A percentile compares a stretch with the other conserved stretches of the same genome.
Evolutionary conservation across 1,140 invertebrate genomes (phyloP).

Genomic region (Linepithema humile): DNA sequence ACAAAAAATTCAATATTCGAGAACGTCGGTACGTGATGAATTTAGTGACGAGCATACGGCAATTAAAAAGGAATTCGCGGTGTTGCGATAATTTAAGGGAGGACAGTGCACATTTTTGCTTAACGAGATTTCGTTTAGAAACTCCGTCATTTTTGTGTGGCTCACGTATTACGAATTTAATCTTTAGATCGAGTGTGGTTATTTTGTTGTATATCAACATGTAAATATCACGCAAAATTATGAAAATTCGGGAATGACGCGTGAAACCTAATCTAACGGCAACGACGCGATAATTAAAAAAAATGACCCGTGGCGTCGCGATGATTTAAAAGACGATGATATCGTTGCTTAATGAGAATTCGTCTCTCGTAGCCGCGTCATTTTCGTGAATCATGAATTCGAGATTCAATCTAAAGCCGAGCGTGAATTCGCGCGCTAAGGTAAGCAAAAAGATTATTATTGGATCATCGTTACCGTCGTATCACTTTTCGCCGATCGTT

Average conservation of each 20-base stretch:
- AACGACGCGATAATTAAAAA: not conserved
- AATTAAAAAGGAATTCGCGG: not conserved
- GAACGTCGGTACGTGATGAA: not conserved
- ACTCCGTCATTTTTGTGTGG: not conserved
- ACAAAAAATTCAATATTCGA: not conserved
- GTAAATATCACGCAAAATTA: not conserved
- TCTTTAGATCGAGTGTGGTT: not conserved
- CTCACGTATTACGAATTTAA: not conserved
- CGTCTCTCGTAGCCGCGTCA: not conserved
- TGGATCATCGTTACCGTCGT: conserved; percentile 46
- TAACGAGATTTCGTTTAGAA: not conserved
- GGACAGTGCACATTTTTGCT: not conserved
- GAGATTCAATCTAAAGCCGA: conserved; percentile 7
- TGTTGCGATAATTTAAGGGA: conserved; percentile 9
- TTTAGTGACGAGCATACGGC: not conserved
- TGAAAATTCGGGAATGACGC: not conserved
- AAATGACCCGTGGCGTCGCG: not conserved
- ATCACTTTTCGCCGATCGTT: conserved; percentile 34
- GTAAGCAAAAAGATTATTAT: conserved; percentile 41
- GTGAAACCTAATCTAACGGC: not conserved
- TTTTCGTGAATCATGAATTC: conserved; percentile 9
- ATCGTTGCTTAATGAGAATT: conserved; percentile 11
- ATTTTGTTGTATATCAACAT: not conserved
- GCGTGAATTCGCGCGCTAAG: not conserved
- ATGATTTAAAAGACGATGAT: not conserved